Evolutionary conservation across 1,140 invertebrate genomes (phyloP).

Genomic region (Leptonema lineaticorne): DNA sequence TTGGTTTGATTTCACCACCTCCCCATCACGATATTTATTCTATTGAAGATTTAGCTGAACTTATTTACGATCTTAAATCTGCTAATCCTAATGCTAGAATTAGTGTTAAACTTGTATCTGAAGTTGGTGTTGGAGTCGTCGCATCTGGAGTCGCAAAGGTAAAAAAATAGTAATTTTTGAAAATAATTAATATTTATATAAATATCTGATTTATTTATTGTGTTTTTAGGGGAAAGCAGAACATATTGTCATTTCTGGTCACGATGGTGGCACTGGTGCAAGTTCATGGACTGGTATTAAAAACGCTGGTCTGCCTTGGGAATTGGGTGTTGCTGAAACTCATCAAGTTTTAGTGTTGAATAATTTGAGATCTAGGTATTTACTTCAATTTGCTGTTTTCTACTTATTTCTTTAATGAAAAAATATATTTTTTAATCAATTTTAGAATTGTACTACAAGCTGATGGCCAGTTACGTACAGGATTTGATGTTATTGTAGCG

Average conservation of each 20-base stretch:
- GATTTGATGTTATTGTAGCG: slow-evolving; percentile 96
- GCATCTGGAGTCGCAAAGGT: slow-evolving; percentile 97
- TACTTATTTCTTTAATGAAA: neutral
- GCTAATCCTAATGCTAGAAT: slow-evolving; percentile 94
- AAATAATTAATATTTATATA: slow-evolving; percentile 23
- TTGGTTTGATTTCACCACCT: slow-evolving; percentile 97
- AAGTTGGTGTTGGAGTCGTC: slow-evolving; percentile 97
- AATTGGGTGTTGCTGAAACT: slow-evolving; percentile 95
- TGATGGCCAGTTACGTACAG: slow-evolving; percentile 91
- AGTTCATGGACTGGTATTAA: slow-evolving; percentile 97
- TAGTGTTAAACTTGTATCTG: slow-evolving; percentile 97
- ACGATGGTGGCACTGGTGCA: slow-evolving; percentile 97
- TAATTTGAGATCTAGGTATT: slow-evolving; percentile 81
- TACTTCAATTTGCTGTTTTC: neutral
- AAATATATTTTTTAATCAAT: slow-evolving; percentile 21
- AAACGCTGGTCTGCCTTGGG: slow-evolving; percentile 95
- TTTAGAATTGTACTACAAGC: slow-evolving; percentile 89
- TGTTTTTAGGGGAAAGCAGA: slow-evolving; percentile 86
- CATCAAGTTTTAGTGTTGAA: slow-evolving; percentile 96
- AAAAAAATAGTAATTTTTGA: slow-evolving; percentile 17
- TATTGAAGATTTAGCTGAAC: slow-evolving; percentile 97
- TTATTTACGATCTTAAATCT: slow-evolving; percentile 98
- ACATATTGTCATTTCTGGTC: slow-evolving; percentile 97
- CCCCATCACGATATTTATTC: slow-evolving; percentile 99
- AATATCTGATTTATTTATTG: slow-evolving; percentile 22